Evolutionary conservation across 1,140 invertebrate species (phyloP), one percentile per base, ranked within the genome.

Genomic region (Aphidius gifuensis): DNA sequence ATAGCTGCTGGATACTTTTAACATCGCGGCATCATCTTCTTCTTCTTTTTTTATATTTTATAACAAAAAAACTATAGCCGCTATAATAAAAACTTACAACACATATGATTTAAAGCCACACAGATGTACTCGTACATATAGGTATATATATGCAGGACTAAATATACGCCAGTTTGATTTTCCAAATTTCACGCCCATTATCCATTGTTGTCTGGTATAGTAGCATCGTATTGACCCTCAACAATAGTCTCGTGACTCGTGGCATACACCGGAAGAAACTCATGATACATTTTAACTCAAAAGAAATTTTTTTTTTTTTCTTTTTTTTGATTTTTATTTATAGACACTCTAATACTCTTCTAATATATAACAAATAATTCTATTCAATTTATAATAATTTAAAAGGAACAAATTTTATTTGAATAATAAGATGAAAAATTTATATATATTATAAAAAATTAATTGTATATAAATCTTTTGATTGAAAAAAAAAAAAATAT

Each of bases 161-260:
- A 39, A 45, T 49, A 60, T 32, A 46, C 64, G 57, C 64, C 60
- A 68, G 69, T 73, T 68, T 63, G 56, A 76, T 77, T 78, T 73
- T 69, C 59, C 72, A 78, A 77, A 80, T 79, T 80, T 80, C 77
- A 80, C 77, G 77, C 78, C 78, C 73, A 80, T 80, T 79, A 78
- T 53, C 72, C 66, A 76, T 76, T 77, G 77, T 77, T 55, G 53
- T 38, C 40, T 5, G 40, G 40, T 44, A 39, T 48, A 58, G 56
- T 48, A 63, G 56, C 48, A 44, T 63, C 56, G 55, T 63, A 58
- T 63, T 63, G 61, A 63, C 56, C 61, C 21, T 73, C 74, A 66
- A 71, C 73, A 77, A 78, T 76, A 79, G 54, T 66, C 23, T 32
- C 55, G 60, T 59, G 62, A 56, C 57, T 60, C 57, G 58, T 59